Conservation (phyloP, 2,888 invertebrate genomes). For the Brenthis hecate region DNA sequence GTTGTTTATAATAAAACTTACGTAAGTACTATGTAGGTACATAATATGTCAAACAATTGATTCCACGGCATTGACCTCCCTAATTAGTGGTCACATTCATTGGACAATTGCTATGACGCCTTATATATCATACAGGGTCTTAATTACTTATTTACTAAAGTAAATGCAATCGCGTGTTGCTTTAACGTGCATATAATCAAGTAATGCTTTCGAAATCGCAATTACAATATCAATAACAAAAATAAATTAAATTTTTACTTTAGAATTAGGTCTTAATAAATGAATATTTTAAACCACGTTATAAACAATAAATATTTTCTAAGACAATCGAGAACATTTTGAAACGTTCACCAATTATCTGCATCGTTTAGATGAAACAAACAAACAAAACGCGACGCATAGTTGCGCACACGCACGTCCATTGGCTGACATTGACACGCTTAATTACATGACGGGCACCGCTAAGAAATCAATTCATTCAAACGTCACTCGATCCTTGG, state of each 20-base stretch:
- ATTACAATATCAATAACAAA: too few species aligned
- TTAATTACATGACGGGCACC: slow-evolving; percentile 58
- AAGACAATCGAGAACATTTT: neutral
- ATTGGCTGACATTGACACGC: slow-evolving; percentile 61
- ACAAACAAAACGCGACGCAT: slow-evolving; percentile 23
- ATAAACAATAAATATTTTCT: slow-evolving; percentile 1
- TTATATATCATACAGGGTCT: slow-evolving; percentile 1
- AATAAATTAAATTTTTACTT: too few species aligned
- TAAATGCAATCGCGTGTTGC: neutral
- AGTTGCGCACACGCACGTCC: slow-evolving; percentile 25
- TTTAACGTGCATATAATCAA: too few species aligned
- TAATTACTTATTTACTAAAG: neutral
- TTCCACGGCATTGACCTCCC: slow-evolving; percentile 40
- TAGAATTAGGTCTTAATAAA: too few species aligned
- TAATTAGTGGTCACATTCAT: slow-evolving; percentile 37
- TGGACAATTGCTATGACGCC: slow-evolving; percentile 25
- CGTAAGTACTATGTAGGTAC: neutral
- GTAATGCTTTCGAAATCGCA: too few species aligned
- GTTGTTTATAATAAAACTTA: neutral
- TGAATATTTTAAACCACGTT: neutral
- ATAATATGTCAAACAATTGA: slow-evolving; percentile 23
- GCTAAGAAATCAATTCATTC: slow-evolving; percentile 51
- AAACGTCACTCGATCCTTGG: slow-evolving; percentile 58
- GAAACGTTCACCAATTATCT: neutral
- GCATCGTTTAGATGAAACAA: slow-evolving; percentile 1